Conservation (phyloP, 2,113 vertebrate genomes). For the Oncorhynchus masou region DNA sequence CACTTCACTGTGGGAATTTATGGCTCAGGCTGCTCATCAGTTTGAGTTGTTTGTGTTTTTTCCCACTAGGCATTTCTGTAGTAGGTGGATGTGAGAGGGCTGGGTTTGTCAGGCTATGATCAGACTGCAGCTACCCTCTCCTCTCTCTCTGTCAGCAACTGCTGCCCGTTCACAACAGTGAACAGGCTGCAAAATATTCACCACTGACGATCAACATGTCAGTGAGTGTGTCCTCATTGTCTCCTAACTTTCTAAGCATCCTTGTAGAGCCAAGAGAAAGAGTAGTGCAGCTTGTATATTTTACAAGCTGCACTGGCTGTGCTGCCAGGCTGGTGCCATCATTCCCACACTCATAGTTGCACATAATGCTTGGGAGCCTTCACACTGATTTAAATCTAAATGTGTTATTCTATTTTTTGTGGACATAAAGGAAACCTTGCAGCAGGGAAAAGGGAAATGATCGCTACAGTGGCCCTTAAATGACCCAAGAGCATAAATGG, state of each 20-base stretch:
- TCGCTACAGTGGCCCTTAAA: conserved; percentile 20
- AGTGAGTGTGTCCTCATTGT: neutral
- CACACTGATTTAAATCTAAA: conserved; percentile 10
- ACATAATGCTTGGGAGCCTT: conserved; percentile 2
- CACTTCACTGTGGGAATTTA: neutral
- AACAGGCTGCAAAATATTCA: neutral
- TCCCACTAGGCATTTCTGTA: neutral
- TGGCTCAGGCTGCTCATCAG: neutral
- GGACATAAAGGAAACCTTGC: conserved; percentile 27
- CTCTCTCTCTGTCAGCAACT: neutral
- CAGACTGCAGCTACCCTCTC: neutral
- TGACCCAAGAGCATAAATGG: conserved; percentile 39
- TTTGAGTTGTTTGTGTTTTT: neutral
- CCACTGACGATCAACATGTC: neutral
- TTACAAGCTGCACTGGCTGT: neutral
- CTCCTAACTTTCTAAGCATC: neutral
- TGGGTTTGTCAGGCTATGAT: too few relatives aligned
- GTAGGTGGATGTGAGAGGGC: conserved; percentile 3
- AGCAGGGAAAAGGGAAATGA: conserved; percentile 14
- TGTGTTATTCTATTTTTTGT: conserved; percentile 10
- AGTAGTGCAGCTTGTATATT: neutral
- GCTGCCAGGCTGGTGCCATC: neutral
- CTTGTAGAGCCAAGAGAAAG: neutral
- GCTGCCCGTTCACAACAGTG: neutral
- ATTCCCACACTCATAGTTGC: neutral